Evolutionary conservation across 2,113 vertebrate genomes (phyloP).

Genomic region (Scopus umbretta): DNA sequence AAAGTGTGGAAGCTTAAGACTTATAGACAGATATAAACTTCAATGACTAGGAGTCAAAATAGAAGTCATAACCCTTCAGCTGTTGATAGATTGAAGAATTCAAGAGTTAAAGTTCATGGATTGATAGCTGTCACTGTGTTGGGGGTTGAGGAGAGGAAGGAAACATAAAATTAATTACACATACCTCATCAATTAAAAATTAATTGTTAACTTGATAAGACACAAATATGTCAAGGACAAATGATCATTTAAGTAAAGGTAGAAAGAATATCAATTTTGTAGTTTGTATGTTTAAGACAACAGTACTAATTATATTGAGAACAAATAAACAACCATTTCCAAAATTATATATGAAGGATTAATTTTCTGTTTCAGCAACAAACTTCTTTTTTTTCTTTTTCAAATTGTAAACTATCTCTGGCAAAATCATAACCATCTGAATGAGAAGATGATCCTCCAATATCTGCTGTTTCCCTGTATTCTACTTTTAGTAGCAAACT

Average conservation of each 20-base stretch:
- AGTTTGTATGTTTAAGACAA: neutral
- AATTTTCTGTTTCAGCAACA: neutral
- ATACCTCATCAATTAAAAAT: neutral
- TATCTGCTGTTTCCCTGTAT: neutral
- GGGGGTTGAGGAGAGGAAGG: neutral
- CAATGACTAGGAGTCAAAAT: neutral
- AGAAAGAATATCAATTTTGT: neutral
- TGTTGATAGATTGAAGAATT: neutral
- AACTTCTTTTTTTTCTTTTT: neutral
- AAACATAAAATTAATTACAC: neutral
- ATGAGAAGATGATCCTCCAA: neutral
- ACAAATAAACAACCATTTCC: neutral
- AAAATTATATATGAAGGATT: neutral
- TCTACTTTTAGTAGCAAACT: neutral
- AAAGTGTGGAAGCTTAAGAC: neutral
- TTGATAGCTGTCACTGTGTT: neutral
- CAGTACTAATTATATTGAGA: neutral
- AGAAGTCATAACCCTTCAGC: neutral
- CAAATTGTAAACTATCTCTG: neutral
- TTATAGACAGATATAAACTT: neutral
- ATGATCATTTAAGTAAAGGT: neutral
- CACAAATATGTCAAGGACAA: neutral
- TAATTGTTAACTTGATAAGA: neutral
- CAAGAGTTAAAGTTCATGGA: neutral
- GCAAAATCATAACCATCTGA: neutral